A percentile compares a stretch with the other conserved stretches of the same genome.
phyloP scores from a whole-genome alignment of 2,113 vertebrate species.

The Bubo bubo region DNA sequence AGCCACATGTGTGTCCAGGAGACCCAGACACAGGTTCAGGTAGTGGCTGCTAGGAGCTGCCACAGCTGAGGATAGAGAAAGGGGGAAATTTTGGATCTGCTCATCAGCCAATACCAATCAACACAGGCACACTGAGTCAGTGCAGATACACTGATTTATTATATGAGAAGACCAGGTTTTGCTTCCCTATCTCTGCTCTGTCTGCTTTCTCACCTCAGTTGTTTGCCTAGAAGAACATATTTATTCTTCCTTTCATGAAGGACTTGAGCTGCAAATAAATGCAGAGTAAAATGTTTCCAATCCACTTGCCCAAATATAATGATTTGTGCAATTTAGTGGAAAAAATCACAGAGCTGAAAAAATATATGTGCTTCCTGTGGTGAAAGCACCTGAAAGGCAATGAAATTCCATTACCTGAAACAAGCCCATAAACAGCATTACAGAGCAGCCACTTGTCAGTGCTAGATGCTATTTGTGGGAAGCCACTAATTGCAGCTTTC shows the following conservation, averaged over 20 bases:
- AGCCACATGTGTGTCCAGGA: rapidly evolving
- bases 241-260: background rate
- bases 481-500: constrained; percentile 75
- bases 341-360: constrained; percentile 55
- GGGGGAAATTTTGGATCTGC: background rate
- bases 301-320: constrained; percentile 47
- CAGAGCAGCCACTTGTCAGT: constrained; percentile 56
- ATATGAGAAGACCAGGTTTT: background rate
- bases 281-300: constrained; percentile 33
- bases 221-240: background rate
- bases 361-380: constrained; percentile 51
- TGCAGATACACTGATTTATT: background rate
- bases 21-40: background rate
- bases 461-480: constrained; percentile 71
- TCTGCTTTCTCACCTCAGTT: background rate
- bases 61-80: background rate
- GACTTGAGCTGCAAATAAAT: constrained; percentile 17
- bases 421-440: constrained; percentile 55
- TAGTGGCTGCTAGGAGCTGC: background rate
- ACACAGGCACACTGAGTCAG: background rate
- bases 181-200: background rate
- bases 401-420: constrained; percentile 37
- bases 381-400: constrained; percentile 51
- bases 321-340: constrained; percentile 32
- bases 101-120: background rate